These are phyloP conservation scores for Macaca fascicularis DNA, from an alignment of 2,113 vertebrate species.

Conservation along the genomic window DNA sequence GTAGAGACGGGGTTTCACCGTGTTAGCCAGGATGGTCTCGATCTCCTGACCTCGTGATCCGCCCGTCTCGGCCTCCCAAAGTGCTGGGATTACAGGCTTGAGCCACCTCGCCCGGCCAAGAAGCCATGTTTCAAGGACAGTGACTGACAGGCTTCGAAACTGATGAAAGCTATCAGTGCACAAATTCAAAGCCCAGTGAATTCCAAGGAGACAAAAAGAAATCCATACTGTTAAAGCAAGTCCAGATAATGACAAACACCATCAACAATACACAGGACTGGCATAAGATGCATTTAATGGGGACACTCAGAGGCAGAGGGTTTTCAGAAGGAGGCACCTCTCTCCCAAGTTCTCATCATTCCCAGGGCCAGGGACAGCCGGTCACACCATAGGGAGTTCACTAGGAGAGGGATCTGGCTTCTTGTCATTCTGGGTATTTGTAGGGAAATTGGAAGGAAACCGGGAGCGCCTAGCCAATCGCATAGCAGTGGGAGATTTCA, in stretches of 20 bases:
- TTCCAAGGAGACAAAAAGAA: background rate
- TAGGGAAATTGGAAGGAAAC: background rate
- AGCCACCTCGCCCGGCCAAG: too few species aligned
- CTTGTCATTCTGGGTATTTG: background rate
- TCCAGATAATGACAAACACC: background rate
- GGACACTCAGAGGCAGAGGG: background rate
- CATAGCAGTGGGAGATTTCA: background rate
- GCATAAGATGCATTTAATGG: too few species aligned
- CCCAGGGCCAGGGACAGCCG: background rate
- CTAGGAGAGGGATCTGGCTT: background rate
- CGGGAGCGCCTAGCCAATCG: background rate
- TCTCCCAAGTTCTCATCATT: background rate
- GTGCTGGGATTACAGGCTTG: too few species aligned
- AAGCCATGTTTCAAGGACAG: background rate
- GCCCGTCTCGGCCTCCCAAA: too few species aligned
- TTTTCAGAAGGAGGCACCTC: background rate
- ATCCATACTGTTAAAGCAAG: background rate
- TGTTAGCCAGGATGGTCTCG: too few species aligned
- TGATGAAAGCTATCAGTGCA: background rate
- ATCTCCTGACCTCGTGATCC: too few species aligned
- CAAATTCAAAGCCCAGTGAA: background rate
- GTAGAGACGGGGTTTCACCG: too few species aligned
- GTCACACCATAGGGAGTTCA: too few species aligned
- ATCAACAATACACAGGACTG: background rate
- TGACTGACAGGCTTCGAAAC: background rate